These are phyloP conservation scores for Crossocerus cetratus DNA, from an alignment of 2,888 invertebrate genomes.

Conservation along the genomic window DNA sequence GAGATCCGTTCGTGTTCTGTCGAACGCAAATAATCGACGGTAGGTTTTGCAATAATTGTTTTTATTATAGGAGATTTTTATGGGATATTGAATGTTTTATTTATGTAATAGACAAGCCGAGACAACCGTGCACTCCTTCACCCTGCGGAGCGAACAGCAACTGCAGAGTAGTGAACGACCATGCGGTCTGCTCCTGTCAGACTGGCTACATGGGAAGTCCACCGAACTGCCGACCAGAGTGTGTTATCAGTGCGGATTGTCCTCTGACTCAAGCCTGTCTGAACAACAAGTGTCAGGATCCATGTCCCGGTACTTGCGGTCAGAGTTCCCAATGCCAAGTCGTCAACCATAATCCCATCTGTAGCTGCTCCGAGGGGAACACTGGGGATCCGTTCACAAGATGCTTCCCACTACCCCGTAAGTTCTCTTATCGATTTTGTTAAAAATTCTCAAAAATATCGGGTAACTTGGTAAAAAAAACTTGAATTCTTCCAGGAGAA, in stretches of 20 bases:
- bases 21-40: slow-evolving; percentile 75
- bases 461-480: neutral
- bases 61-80: neutral
- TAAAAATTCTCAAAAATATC: neutral
- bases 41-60: slow-evolving; percentile 30
- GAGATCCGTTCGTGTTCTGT: slow-evolving; percentile 85
- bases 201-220: slow-evolving; percentile 86
- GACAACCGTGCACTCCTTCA: slow-evolving; percentile 83
- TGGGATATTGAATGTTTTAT: too few relatives aligned
- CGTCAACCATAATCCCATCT: slow-evolving; percentile 89
- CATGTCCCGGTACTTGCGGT: slow-evolving; percentile 89
- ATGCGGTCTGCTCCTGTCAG: slow-evolving; percentile 86
- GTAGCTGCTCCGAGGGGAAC: slow-evolving; percentile 84
- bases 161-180: slow-evolving; percentile 83
- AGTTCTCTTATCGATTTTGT: slow-evolving; percentile 5
- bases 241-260: slow-evolving; percentile 89
- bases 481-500: slow-evolving; percentile 27
- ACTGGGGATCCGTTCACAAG: slow-evolving; percentile 88
- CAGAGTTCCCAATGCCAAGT: slow-evolving; percentile 88
- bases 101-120: slow-evolving; percentile 16
- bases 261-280: slow-evolving; percentile 86
- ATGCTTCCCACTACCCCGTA: slow-evolving; percentile 80
- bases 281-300: slow-evolving; percentile 87
- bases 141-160: slow-evolving; percentile 89
- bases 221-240: slow-evolving; percentile 89